Evolutionary conservation across 2,888 invertebrate genomes (phyloP).

Genomic region (Sminthurinus aureus): DNA sequence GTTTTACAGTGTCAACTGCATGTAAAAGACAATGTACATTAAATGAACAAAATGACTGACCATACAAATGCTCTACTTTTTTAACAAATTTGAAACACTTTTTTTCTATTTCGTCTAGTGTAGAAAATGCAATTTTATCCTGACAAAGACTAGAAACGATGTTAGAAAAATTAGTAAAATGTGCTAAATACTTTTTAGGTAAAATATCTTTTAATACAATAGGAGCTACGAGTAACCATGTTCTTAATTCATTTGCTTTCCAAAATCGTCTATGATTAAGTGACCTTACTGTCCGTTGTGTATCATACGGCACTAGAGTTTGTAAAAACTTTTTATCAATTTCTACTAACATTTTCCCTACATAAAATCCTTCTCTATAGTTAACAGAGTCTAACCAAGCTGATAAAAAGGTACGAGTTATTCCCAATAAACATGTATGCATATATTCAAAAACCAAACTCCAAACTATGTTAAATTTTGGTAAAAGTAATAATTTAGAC

Average conservation of each 20-base stretch:
- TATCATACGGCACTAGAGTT: conserved; percentile 38
- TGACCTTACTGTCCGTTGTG: conserved; percentile 23
- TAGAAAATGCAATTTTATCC: not conserved
- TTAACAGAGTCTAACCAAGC: conserved; percentile 42
- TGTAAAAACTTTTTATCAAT: conserved; percentile 32
- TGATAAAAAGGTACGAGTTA: conserved; percentile 35
- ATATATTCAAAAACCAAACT: conserved; percentile 49
- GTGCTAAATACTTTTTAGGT: conserved; percentile 16
- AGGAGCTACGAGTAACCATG: conserved; percentile 39
- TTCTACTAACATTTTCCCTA: conserved; percentile 37
- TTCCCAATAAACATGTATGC: conserved; percentile 46
- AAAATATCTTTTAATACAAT: conserved; percentile 41
- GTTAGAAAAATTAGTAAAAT: conserved; percentile 34
- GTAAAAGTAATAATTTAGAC: conserved; percentile 38
- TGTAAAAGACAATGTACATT: conserved; percentile 47
- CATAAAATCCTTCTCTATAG: conserved; percentile 34
- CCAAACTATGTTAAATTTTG: conserved; percentile 47
- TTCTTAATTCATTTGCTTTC: conserved; percentile 51
- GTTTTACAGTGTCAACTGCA: conserved; percentile 38
- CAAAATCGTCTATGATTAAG: conserved; percentile 34
- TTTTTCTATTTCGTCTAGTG: not conserved
- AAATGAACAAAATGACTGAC: conserved; percentile 32
- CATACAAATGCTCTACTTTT: conserved; percentile 38
- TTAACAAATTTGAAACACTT: conserved; percentile 28
- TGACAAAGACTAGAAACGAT: conserved; percentile 19